These are phyloP conservation scores for Rhynchotus rufescens DNA, from an alignment of 2,797 vertebrate species.

Conservation along the genomic window DNA sequence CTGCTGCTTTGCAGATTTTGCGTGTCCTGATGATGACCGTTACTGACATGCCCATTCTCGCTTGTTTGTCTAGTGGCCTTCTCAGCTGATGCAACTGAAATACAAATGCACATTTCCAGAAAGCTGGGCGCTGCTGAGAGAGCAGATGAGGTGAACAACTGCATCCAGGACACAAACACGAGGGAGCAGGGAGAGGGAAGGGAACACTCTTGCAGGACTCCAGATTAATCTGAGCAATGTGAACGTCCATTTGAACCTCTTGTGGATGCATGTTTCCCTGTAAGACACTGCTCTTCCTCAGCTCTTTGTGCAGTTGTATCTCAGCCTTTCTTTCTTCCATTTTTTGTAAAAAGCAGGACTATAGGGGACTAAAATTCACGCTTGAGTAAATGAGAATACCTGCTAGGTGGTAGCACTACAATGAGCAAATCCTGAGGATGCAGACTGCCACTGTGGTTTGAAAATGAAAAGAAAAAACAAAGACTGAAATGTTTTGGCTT, in stretches of 20 bases:
- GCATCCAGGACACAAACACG: not conserved
- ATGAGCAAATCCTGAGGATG: not conserved
- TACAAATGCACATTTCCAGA: conserved; percentile 7
- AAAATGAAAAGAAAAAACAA: not conserved
- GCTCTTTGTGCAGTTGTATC: not conserved
- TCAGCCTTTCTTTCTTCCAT: not conserved
- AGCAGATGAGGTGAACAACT: not conserved
- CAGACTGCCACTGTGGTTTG: not conserved
- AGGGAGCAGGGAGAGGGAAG: not conserved
- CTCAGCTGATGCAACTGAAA: conserved; percentile 5
- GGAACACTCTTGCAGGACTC: not conserved
- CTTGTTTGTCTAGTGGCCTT: conserved; percentile 29
- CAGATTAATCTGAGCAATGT: not conserved
- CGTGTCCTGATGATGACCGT: not conserved
- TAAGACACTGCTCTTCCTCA: not conserved
- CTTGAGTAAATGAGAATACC: not conserved
- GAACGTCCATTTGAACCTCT: not conserved
- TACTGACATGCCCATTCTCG: conserved; percentile 27
- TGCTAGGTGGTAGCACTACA: not conserved
- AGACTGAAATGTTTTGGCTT: not conserved
- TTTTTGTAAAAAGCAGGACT: not conserved
- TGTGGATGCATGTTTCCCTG: not conserved
- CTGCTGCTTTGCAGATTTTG: not conserved
- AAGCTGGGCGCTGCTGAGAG: conserved; percentile 2
- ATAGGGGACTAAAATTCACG: accelerated